Base-by-base conservation (phyloP, 2,888 invertebrate genomes). In the Uloborus plumipes region DNA sequence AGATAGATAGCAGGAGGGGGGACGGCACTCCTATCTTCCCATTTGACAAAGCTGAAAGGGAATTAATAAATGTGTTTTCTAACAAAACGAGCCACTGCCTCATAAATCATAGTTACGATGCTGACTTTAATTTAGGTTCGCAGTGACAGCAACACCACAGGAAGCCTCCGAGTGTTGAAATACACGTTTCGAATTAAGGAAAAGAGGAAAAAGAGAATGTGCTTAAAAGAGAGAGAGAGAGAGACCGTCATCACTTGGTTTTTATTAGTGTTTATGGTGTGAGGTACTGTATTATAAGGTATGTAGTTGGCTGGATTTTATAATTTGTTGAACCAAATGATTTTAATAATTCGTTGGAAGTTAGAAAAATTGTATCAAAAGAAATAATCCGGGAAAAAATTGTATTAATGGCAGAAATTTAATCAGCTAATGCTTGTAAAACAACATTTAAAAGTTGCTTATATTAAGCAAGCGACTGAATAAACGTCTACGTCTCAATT, bases 91-190 rank as follows among this genome's bases (percentile, higher is more conserved):
- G 49, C 51, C 22, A 49, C 18, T 26, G 39, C 11, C 79, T 80
- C 79, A 81, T 81, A 81, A 81, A 81, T 81, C 80, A 81, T 74
- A 70, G 65, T 70, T 74, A 70, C 55, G 64, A 64, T 50, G 69
- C 70, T 53, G 80, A 74, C 80, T 81, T 81, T 81, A 81, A 81
- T 81, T 81, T 69, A 81, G 74, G 74, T 51, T 62, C 47, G 65
- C 26, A 73, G 73, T 73, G 79, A 73, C 79, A 73, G 31, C n/a
- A 14, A 49, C 69, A 18, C 70, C 7, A 65, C 26, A 31, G 74
- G 80, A 51, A 6, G 55, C 18, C 64, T 22, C 13, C 55, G 61
- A 31, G 74, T 74, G 80, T 81, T 81, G 80, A 81, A 81, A 81
- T 70, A 51, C 70, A 69, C 51, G 67, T 67, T 75, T n/a, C 31